Conservation (phyloP, 1,140 invertebrate genomes). For the Papilio machaon region DNA sequence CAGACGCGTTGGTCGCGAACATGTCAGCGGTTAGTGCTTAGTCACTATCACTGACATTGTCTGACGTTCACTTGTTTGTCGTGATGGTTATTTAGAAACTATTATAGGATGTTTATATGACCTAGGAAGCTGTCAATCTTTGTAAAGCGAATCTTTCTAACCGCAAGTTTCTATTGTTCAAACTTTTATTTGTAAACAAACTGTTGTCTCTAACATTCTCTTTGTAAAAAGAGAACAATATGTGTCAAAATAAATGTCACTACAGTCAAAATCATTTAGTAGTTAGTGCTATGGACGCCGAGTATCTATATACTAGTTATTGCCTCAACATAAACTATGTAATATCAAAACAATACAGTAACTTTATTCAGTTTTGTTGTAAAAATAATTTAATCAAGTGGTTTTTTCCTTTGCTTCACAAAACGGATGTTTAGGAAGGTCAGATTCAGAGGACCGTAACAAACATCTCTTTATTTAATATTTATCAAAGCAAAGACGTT, state of each 20-base stretch:
- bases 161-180: too few species aligned
- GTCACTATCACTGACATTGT: background rate
- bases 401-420: background rate
- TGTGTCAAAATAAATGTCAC: too few species aligned
- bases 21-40: background rate
- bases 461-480: conserved; percentile 11
- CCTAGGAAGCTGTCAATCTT: too few species aligned
- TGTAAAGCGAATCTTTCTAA: background rate
- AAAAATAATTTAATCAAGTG: conserved; percentile 1
- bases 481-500: conserved; percentile 1
- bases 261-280: too few species aligned
- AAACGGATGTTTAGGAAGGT: conserved; percentile 10
- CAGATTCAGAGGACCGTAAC: background rate
- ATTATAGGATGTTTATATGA: background rate
- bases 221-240: too few species aligned
- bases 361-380: background rate
- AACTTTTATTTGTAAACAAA: too few species aligned
- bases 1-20: background rate
- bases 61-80: conserved; percentile 3
- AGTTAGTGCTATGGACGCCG: too few species aligned
- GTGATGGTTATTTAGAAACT: background rate
- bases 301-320: too few species aligned
- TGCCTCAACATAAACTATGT: too few species aligned
- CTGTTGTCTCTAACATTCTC: too few species aligned
- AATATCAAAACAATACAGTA: background rate